Percentiles rank a stretch among this genome's conserved stretches.
Evolutionary conservation across 2,888 invertebrate species (phyloP).

Genomic region (Geotrupes spiniger): DNA sequence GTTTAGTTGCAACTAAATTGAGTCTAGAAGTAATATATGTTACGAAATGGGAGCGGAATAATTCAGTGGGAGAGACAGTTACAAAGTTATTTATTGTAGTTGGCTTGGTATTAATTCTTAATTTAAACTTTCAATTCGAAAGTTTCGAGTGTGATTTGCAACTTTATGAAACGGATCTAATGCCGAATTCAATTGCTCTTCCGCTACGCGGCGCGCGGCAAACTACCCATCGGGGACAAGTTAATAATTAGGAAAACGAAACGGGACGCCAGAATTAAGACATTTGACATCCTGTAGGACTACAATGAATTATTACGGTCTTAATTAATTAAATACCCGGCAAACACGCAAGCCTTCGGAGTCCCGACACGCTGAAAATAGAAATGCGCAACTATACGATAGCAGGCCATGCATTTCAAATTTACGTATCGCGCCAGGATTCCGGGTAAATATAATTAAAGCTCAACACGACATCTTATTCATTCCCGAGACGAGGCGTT

Average conservation of each 20-base stretch:
- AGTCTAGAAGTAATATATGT: too few species aligned
- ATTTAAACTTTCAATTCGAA: constrained; percentile 6
- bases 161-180: constrained; percentile 7
- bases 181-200: constrained; percentile 4
- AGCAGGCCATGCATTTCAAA: constrained; percentile 22
- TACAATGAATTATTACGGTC: constrained; percentile 39
- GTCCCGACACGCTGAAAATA: constrained; percentile 10
- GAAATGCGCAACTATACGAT: constrained; percentile 24
- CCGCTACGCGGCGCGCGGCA: constrained; percentile 2
- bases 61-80: constrained; percentile 1
- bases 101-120: constrained; percentile 5
- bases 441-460: constrained; percentile 26
- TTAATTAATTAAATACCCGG: constrained; percentile 34
- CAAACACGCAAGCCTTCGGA: constrained; percentile 36
- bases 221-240: constrained; percentile 36
- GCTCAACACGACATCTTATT: constrained; percentile 22
- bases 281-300: constrained; percentile 44
- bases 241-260: constrained; percentile 44
- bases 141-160: constrained; percentile 1
- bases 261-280: constrained; percentile 43
- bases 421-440: constrained; percentile 22
- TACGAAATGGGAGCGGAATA: constrained; percentile 1
- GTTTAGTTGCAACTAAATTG: too few species aligned
- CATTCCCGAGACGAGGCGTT: neutral
- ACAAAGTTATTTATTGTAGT: constrained; percentile 8